A percentile compares a stretch with the other conserved stretches of the same genome.
Evolutionary conservation across 2,888 invertebrate species (phyloP).

Genomic region (Eutolmus rufibarbis): DNA sequence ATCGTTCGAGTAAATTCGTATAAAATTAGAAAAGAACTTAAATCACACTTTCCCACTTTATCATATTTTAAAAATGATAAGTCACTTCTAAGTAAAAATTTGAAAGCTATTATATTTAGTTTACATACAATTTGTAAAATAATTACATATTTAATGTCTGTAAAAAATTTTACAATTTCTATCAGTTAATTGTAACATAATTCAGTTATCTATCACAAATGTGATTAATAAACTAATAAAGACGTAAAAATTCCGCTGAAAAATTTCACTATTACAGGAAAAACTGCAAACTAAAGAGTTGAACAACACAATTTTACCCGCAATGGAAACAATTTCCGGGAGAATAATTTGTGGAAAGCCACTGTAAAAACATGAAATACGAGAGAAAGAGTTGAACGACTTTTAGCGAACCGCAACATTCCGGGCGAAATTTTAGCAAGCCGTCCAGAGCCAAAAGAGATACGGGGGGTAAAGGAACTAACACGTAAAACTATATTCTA

Average conservation of each 20-base stretch:
- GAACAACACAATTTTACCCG: constrained; percentile 2
- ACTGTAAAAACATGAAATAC: constrained; percentile 37
- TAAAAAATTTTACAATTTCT: no score
- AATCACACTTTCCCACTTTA: no score
- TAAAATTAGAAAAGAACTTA: no score
- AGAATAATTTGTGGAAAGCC: constrained; percentile 33
- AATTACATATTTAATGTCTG: no score
- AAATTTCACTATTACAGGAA: background rate
- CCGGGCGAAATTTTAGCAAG: background rate
- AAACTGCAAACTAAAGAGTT: background rate
- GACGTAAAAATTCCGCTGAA: background rate
- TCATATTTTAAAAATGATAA: no score
- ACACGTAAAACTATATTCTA: constrained; percentile 31
- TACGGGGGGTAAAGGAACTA: background rate
- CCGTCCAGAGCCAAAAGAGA: background rate
- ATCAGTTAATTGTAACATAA: background rate
- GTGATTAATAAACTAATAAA: background rate
- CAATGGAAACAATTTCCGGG: constrained; percentile 13
- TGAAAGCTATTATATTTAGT: no score
- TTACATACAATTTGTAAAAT: no score
- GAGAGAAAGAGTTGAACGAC: background rate
- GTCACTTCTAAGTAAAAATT: no score
- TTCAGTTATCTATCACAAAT: background rate
- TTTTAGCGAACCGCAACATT: background rate
- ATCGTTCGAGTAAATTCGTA: no score